Conservation (phyloP, 92 coral and sea anemone genomes). For the Porites rus region DNA sequence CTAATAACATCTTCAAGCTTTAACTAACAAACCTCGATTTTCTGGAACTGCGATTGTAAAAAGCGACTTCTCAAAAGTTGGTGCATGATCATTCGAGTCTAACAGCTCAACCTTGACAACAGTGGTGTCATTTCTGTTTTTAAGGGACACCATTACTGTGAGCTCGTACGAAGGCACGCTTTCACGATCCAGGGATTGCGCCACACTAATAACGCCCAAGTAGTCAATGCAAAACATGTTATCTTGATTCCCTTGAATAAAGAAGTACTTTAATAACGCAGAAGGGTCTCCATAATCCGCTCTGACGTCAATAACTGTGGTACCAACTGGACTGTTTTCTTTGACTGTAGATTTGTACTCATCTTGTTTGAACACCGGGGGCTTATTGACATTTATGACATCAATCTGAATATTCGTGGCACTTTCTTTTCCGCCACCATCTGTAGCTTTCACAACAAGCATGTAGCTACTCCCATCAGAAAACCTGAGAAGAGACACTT, state of each 20-base stretch:
- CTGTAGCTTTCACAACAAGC: conserved; percentile 63
- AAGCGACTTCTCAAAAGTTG: conserved; percentile 60
- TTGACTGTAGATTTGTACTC: conserved; percentile 52
- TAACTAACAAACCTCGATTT: conserved; percentile 63
- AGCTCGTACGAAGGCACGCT: conserved; percentile 71
- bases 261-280: conserved; percentile 58
- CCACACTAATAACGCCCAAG: conserved; percentile 72
- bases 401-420: conserved; percentile 42
- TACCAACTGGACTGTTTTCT: conserved; percentile 71
- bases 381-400: conserved; percentile 51
- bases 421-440: conserved; percentile 52
- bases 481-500: conserved; percentile 45
- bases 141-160: conserved; percentile 70
- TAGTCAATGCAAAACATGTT: conserved; percentile 74
- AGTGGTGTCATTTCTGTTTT: conserved; percentile 57
- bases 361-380: conserved; percentile 66
- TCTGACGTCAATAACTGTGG: conserved; percentile 48
- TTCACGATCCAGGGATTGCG: conserved; percentile 76
- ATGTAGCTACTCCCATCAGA: conserved; percentile 56
- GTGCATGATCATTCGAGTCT: conserved; percentile 62
- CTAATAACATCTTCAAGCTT: no score
- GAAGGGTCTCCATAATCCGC: conserved; percentile 55
- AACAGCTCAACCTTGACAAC: conserved; percentile 66
- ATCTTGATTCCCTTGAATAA: conserved; percentile 74
- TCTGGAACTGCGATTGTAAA: conserved; percentile 74